Percentiles rank a stretch among this genome's conserved stretches.
Conservation (phyloP, 2,888 invertebrate species). For the Girardia tigrina region DNA sequence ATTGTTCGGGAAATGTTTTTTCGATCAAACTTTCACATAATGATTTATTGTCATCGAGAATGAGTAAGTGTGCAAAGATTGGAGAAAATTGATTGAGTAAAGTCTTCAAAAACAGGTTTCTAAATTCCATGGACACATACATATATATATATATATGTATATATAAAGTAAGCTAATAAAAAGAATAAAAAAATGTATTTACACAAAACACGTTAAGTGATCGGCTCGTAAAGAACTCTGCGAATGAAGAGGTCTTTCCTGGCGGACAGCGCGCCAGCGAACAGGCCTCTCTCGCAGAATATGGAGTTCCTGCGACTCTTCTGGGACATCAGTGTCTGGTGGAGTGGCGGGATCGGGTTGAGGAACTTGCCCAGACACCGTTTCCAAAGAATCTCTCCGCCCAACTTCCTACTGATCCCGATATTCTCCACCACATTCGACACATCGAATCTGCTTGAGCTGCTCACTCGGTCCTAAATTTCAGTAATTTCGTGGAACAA, state of each 20-base stretch:
- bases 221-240: neutral
- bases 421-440: neutral
- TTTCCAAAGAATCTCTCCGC: neutral
- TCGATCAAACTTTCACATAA: no score
- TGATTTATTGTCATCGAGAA: no score
- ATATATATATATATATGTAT: no score
- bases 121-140: no score
- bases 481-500: no score
- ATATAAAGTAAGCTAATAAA: no score
- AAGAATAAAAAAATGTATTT: no score
- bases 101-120: no score
- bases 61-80: no score
- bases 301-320: neutral
- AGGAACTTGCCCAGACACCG: neutral
- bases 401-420: neutral
- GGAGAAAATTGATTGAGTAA: no score
- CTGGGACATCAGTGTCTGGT: neutral
- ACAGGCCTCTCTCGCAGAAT: neutral
- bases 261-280: neutral
- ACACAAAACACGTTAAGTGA: neutral
- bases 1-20: no score
- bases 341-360: neutral
- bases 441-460: neutral
- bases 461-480: neutral
- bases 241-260: conserved; percentile 3